Evolutionary conservation across 2,113 vertebrate species (phyloP).

Genomic region (Sinocyclocheilus anophthalmus): DNA sequence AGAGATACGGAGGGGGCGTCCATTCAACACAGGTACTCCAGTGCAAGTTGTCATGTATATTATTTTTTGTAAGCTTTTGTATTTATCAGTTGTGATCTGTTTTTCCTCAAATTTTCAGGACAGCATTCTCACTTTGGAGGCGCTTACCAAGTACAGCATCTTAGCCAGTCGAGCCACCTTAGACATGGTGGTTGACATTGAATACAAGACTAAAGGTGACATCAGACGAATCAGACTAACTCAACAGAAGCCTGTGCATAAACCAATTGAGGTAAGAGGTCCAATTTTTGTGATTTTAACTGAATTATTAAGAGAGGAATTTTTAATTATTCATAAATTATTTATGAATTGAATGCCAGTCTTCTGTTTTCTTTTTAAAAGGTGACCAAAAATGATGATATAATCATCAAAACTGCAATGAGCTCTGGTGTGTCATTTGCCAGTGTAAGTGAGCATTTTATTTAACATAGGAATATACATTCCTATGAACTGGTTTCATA

Average conservation of each 20-base stretch:
- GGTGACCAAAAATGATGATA: slow-evolving; percentile 64
- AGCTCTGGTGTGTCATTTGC: slow-evolving; percentile 84
- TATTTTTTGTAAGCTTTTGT: not conserved
- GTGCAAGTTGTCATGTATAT: not conserved
- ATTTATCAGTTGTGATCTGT: not conserved
- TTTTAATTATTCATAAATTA: not conserved
- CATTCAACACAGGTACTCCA: slow-evolving; percentile 83
- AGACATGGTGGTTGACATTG: slow-evolving; percentile 79
- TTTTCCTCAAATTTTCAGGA: slow-evolving; percentile 77
- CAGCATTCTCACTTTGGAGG: slow-evolving; percentile 84
- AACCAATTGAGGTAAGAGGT: slow-evolving; percentile 70
- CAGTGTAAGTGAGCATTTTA: slow-evolving; percentile 75
- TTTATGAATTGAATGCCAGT: not conserved
- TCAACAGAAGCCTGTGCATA: slow-evolving; percentile 73
- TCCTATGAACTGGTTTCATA: too few relatives aligned
- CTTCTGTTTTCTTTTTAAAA: slow-evolving; percentile 43
- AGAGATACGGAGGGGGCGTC: slow-evolving; percentile 86
- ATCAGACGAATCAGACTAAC: slow-evolving; percentile 73
- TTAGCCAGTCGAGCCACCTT: slow-evolving; percentile 68
- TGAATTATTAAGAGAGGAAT: not conserved
- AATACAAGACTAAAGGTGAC: slow-evolving; percentile 72
- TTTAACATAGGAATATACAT: not conserved
- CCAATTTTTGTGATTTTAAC: not conserved
- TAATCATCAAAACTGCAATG: slow-evolving; percentile 78
- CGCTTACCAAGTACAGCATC: slow-evolving; percentile 81